A percentile compares a stretch with the other conserved stretches of the same genome.
These are phyloP conservation scores for Halocaridina rubra DNA, from an alignment of 2,888 invertebrate genomes.

Conservation along the genomic window DNA sequence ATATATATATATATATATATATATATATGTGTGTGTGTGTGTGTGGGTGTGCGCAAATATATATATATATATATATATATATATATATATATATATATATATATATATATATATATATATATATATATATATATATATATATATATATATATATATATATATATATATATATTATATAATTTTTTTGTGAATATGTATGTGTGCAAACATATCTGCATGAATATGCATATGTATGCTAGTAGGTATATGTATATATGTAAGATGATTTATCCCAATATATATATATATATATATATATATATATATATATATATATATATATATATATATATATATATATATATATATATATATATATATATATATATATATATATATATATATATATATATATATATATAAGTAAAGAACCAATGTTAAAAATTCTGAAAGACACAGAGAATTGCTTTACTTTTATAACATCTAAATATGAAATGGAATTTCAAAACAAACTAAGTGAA, in stretches of 20 bases:
- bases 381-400: constrained; percentile 36
- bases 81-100: neutral
- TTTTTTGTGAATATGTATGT: neutral
- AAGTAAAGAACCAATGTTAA: no score
- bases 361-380: no score
- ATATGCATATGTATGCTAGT: neutral
- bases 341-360: constrained; percentile 22
- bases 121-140: neutral
- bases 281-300: constrained; percentile 2
- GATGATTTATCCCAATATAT: neutral
- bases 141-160: constrained; percentile 3
- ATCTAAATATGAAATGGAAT: constrained; percentile 55
- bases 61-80: neutral
- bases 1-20: neutral
- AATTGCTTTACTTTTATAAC: constrained; percentile 50
- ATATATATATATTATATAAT: neutral
- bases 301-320: constrained; percentile 8
- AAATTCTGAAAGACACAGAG: constrained; percentile 56
- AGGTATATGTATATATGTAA: neutral
- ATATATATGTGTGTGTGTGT: neutral
- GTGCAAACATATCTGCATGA: neutral
- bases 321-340: neutral
- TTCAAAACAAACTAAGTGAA: constrained; percentile 49
- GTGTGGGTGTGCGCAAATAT: neutral
- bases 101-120: neutral